Base-by-base conservation (phyloP, 2,888 invertebrate species). In the Xanthia togata region DNA sequence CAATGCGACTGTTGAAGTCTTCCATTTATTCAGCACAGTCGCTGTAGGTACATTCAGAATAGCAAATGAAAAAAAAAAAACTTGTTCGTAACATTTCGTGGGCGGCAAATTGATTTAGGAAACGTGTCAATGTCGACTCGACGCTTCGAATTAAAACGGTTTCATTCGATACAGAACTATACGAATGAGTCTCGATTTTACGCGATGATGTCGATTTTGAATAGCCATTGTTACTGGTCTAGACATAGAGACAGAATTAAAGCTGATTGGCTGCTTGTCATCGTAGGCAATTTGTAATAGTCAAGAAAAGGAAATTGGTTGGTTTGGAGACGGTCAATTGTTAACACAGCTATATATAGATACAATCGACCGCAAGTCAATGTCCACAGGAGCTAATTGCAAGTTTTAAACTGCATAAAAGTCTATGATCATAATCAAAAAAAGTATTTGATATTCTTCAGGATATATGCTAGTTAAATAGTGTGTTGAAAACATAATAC, bases 281-380 rank as follows among this genome's bases (percentile, higher is more conserved):
- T 82, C 55, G 70, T 17, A 26, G 41, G 53, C 47, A 74, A 82
- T 82, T 84, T 82, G 74, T 79, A 59, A 67, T 26, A 59, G 70
- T 70, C 73, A 47, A 70, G 47, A 14, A 60, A 31, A 70, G 80
- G 73, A 81, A 81, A 81, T 84, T 67, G 65, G 62, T 70, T 62
- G 17, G 35, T 59, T 8, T 31, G 11, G 12, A 6, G 20, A 79
- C 73, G 70, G 70, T 63, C 63, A 69, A 78, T 62, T 59, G 65
- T 14, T 53, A 44, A 26, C 11, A 26, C 31, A 71, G 44, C 26
- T 63, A 11, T 50, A n/a, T 63, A 11, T 50, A n/a, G 35, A 5
- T n/a, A 62, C 23, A 44, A 14, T 14, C 44, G 44, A 44, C 44
- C 4, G 14, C 14, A 14, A 14, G 44, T 44, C 44, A 44, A 14